Evolutionary conservation across 2,888 invertebrate species (phyloP).

Genomic region (Tenodera sinensis): DNA sequence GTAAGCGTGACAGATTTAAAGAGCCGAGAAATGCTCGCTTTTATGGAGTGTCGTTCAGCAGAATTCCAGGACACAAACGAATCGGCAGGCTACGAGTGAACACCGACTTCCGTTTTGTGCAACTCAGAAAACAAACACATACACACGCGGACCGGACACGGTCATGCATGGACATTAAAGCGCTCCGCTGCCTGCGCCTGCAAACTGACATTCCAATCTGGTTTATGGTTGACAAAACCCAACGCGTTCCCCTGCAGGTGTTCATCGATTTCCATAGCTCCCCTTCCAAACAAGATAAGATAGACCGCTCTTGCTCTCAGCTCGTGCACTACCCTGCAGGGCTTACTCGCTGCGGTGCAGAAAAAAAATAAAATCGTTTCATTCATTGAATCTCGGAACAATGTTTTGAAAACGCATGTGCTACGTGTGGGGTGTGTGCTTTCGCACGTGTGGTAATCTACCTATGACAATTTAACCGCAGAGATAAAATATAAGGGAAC

Average conservation of each 20-base stretch:
- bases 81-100: not conserved
- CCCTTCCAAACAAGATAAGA: not conserved
- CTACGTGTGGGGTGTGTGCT: not conserved
- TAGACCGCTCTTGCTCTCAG: not conserved
- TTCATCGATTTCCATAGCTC: not conserved
- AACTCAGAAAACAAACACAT: not conserved
- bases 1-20: not conserved
- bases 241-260: not conserved
- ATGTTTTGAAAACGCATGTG: not conserved
- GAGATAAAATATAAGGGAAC: not conserved
- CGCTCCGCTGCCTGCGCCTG: not conserved
- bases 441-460: not conserved
- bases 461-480: not conserved
- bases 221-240: not conserved
- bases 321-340: not conserved
- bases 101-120: not conserved
- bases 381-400: not conserved
- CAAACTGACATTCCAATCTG: not conserved
- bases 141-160: not conserved
- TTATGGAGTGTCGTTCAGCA: not conserved
- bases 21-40: not conserved
- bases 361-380: not conserved
- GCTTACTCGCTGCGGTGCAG: not conserved
- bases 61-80: not conserved
- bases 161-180: not conserved